A percentile compares a stretch with the other conserved stretches of the same genome.
Evolutionary conservation across 2,888 invertebrate species (phyloP).

Genomic region (Campoletis raptor): DNA sequence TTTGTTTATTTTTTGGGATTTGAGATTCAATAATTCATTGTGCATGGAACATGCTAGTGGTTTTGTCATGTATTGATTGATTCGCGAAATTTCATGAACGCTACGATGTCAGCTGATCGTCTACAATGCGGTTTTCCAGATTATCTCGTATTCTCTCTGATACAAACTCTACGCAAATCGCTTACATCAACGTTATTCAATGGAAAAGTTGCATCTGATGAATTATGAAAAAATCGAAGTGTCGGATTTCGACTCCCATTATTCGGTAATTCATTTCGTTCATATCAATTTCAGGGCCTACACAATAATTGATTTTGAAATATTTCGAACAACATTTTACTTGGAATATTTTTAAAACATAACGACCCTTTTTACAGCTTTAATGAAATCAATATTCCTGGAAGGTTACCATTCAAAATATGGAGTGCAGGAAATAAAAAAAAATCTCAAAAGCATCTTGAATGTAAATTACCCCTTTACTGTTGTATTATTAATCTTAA

Average conservation of each 20-base stretch:
- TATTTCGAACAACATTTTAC: too few relatives aligned
- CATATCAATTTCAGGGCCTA: too few relatives aligned
- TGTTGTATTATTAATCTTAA: neutral
- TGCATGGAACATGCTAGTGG: neutral
- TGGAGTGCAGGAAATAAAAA: neutral
- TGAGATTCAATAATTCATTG: neutral
- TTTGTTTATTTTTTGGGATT: neutral
- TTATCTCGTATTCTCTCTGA: neutral
- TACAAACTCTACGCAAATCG: neutral
- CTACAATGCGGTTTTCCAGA: neutral
- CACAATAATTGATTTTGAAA: too few relatives aligned
- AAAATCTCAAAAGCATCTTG: neutral
- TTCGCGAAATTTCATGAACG: neutral
- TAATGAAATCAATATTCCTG: neutral
- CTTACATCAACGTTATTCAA: neutral
- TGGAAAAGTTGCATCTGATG: neutral
- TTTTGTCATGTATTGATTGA: constrained; percentile 6
- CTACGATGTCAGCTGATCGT: constrained; percentile 5
- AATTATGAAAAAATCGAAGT: too few relatives aligned
- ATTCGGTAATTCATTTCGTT: neutral
- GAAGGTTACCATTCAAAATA: neutral
- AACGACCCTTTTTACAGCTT: neutral
- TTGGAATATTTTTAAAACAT: neutral
- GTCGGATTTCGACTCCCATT: too few relatives aligned
- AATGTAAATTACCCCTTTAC: neutral